Conservation (phyloP, 2,797 vertebrate genomes). For the Buceros bicornis region DNA sequence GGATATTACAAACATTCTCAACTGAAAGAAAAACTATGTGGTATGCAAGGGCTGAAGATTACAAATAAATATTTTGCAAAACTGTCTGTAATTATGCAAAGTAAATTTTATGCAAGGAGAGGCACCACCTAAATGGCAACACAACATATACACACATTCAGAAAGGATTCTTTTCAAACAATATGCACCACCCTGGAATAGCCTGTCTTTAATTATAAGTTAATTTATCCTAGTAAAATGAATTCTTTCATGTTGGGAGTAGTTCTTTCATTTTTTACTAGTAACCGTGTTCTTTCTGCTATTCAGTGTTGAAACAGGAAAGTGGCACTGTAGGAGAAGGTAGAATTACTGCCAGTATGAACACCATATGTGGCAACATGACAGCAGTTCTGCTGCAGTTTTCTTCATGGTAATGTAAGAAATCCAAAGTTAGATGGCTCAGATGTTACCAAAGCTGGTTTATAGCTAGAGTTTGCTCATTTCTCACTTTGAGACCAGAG, state of each 20-base stretch:
- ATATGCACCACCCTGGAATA: not conserved
- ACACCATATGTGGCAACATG: not conserved
- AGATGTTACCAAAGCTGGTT: not conserved
- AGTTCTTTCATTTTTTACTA: not conserved
- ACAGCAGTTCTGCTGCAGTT: not conserved
- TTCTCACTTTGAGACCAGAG: not conserved
- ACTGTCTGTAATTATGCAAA: constrained; percentile 54
- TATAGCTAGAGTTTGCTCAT: not conserved
- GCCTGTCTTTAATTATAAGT: not conserved
- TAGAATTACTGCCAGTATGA: not conserved
- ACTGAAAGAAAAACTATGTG: not conserved
- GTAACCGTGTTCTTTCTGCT: not conserved
- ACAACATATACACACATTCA: not conserved
- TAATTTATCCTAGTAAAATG: not conserved
- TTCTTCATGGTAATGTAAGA: not conserved
- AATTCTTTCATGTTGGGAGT: not conserved
- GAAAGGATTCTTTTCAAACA: not conserved
- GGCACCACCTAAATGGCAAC: not conserved
- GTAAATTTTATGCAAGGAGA: constrained; percentile 4
- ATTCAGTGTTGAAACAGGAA: not conserved
- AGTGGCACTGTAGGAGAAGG: not conserved
- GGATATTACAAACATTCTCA: not conserved
- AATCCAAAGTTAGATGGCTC: not conserved
- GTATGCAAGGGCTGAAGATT: not conserved
- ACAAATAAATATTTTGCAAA: constrained; percentile 32